Conservation (phyloP, 1,140 invertebrate species). For the Lasioglossum albipes region DNA sequence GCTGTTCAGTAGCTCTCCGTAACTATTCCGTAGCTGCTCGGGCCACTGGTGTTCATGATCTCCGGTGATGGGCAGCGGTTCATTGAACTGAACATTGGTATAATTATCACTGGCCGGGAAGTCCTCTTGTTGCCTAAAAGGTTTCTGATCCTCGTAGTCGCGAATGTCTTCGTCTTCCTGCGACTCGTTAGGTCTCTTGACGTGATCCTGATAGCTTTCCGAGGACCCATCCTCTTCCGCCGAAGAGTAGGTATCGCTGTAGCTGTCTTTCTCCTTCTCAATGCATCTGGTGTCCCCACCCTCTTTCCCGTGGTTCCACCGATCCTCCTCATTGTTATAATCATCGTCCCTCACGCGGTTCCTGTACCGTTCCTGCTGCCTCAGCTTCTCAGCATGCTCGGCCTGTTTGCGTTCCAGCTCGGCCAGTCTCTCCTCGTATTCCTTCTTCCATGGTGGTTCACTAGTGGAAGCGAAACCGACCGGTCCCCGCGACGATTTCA, state of each 20-base stretch:
- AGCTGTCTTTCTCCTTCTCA: background rate
- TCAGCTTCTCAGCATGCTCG: constrained; percentile 51
- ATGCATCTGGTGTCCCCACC: constrained; percentile 15
- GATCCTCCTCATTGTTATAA: constrained; percentile 23
- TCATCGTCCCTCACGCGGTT: constrained; percentile 18
- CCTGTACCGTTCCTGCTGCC: constrained; percentile 49
- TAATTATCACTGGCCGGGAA: constrained; percentile 17
- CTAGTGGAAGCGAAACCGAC: constrained; percentile 19
- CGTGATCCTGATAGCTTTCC: constrained; percentile 21
- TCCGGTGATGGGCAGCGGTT: constrained; percentile 45
- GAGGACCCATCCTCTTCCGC: constrained; percentile 7
- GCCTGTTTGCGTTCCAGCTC: constrained; percentile 64
- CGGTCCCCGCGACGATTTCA: constrained; percentile 38
- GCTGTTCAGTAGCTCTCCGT: constrained; percentile 64
- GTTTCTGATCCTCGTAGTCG: constrained; percentile 32
- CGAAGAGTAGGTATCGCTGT: background rate
- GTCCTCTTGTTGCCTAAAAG: constrained; percentile 3
- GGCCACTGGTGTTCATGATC: constrained; percentile 51
- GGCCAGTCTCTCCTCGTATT: constrained; percentile 54
- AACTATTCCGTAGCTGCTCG: constrained; percentile 63
- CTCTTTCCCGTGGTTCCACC: constrained; percentile 35
- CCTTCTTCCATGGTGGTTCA: constrained; percentile 63
- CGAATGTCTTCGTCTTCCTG: constrained; percentile 24
- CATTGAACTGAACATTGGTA: constrained; percentile 10
- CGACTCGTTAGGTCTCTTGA: background rate